Evolutionary conservation across 2,113 vertebrate genomes (phyloP), one percentile per base, ranked within the genome.

Genomic region (Dipodomys spectabilis): DNA sequence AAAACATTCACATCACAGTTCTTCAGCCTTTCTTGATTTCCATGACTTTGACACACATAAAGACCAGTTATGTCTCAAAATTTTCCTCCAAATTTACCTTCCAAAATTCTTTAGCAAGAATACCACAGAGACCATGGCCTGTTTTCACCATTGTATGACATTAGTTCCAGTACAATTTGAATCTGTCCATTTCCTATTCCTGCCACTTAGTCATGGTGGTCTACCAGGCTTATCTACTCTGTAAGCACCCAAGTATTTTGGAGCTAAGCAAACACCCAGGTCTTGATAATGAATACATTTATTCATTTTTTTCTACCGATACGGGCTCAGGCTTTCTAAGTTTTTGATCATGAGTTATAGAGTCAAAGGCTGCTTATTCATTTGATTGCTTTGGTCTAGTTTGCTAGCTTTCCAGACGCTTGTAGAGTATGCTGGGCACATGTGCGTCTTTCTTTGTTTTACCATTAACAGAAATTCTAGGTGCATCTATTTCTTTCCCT

Each of bases 11-110:
- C 39, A 39, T 57, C 71, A 49, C 28, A 45, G 20, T 94, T 88
- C 35, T 64, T 87, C 53, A 69, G 67, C 68, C 62, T 86, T 92
- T 88, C 85, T 80, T n/a, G 39, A 44, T 92, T 86, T 83, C 49
- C 22, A 28, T 57, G 27, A 80, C n/a, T 27, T 75, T 86, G 69
- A 62, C 15, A 22, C 20, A 60, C 79, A 16, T 32, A 71, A 91
- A 82, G 44, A 15, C 22, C n/a, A 16, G 13, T 86, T 65, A 57
- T 81, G 68, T 88, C 81, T 15, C 49, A 79, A n/a, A 74, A 57
- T 68, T 65, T 10, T 35, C 23, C 32, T 93, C 83, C 22, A 16
- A 15, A 44, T 30, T 83, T 71, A 57, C 30, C 23, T 30, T 93
- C 86, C 22, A 16, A 15, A 44, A 25, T 83, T 71, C 44, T 80